Evolutionary conservation across 1,140 invertebrate species (phyloP).

Genomic region (Zaprionus taronus): DNA sequence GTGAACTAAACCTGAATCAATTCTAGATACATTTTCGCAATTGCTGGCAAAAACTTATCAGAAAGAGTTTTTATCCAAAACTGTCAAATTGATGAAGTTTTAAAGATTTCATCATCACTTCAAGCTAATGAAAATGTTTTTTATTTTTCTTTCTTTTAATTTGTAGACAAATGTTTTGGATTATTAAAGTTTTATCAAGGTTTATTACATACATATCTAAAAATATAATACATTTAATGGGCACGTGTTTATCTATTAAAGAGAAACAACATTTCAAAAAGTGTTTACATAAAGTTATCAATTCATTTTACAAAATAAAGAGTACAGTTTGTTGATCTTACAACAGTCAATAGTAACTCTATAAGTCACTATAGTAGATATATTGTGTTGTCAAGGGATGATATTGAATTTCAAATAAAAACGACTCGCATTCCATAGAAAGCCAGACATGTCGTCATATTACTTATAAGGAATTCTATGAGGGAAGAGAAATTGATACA

Average conservation of each 20-base stretch:
- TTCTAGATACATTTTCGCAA: not conserved
- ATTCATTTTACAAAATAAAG: no score
- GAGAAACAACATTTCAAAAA: no score
- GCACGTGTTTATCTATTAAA: no score
- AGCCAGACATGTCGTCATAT: constrained; percentile 3
- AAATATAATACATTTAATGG: not conserved
- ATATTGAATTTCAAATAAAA: constrained; percentile 5
- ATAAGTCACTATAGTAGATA: no score
- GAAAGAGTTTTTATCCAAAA: not conserved
- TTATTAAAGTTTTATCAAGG: not conserved
- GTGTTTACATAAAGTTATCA: no score
- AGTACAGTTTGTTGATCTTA: no score
- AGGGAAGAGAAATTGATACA: not conserved
- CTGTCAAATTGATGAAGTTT: not conserved
- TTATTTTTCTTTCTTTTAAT: not conserved
- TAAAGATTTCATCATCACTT: not conserved
- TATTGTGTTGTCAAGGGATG: not conserved
- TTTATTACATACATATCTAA: not conserved
- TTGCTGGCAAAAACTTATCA: not conserved
- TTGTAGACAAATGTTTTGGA: not conserved
- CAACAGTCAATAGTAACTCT: no score
- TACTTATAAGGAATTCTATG: constrained; percentile 9
- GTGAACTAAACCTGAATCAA: not conserved
- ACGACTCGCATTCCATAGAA: not conserved
- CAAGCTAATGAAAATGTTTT: not conserved